phyloP scores from a whole-genome alignment of 2,888 invertebrate species.

The Hydroisotoma schaefferi region DNA sequence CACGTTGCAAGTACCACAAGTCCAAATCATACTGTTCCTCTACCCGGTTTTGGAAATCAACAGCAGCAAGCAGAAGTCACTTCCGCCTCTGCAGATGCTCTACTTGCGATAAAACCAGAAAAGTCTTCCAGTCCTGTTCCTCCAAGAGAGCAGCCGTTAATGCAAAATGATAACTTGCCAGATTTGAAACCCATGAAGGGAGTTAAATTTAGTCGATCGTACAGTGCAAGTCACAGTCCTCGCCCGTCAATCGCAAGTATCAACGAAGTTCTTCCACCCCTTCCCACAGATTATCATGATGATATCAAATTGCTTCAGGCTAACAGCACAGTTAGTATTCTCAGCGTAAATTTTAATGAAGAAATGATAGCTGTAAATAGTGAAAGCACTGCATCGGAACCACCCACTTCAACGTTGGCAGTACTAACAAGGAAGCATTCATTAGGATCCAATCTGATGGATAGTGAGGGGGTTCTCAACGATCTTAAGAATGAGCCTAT shows the following conservation, averaged over 20 bases:
- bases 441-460: conserved; percentile 32
- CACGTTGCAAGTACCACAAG: conserved; percentile 57
- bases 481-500: too few species aligned
- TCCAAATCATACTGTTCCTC: too few species aligned
- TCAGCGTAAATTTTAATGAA: conserved; percentile 77
- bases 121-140: conserved; percentile 16
- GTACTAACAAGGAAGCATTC: conserved; percentile 39
- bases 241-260: conserved; percentile 24
- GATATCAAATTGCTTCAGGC: conserved; percentile 50
- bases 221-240: conserved; percentile 35
- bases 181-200: too few species aligned
- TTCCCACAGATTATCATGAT: conserved; percentile 12
- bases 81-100: not conserved
- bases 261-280: conserved; percentile 26
- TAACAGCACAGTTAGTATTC: conserved; percentile 67
- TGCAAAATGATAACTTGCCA: conserved; percentile 42
- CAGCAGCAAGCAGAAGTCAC: not conserved
- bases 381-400: conserved; percentile 45
- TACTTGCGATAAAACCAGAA: not conserved
- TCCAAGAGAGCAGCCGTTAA: conserved; percentile 22
- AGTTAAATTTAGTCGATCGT: too few species aligned
- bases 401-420: not conserved
- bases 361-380: conserved; percentile 61
- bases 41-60: too few species aligned
- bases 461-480: conserved; percentile 1